Conservation (phyloP, 2,888 invertebrate species). For the Cataglyphis rosenhaueri region DNA sequence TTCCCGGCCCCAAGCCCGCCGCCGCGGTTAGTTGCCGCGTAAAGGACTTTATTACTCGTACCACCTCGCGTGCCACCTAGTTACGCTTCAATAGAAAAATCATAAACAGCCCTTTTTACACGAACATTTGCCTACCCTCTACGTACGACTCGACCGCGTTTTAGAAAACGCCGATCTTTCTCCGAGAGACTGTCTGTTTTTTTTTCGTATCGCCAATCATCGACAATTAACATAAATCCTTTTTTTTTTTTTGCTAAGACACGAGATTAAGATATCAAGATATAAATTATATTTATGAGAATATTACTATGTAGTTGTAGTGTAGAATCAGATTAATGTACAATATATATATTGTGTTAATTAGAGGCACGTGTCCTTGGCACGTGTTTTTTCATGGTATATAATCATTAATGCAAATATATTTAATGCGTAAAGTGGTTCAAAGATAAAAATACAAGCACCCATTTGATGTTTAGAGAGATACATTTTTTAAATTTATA, state of each 20-base stretch:
- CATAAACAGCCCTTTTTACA: slow-evolving; percentile 77
- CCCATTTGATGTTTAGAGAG: neutral
- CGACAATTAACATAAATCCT: neutral
- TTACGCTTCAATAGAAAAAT: slow-evolving; percentile 83
- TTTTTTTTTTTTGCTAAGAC: neutral
- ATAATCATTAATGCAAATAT: neutral
- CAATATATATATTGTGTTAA: slow-evolving; percentile 14
- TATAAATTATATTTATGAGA: neutral
- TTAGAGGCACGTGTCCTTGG: neutral
- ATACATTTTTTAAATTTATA: slow-evolving; percentile 4
- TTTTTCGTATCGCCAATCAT: neutral
- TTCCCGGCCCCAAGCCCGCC: slow-evolving; percentile 57
- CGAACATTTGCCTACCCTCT: slow-evolving; percentile 26
- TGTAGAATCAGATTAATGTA: neutral
- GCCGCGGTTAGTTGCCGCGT: slow-evolving; percentile 82
- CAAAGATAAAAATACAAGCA: neutral
- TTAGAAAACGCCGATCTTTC: neutral
- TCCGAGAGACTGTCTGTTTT: neutral
- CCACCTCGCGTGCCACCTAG: slow-evolving; percentile 80
- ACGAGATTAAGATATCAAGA: neutral
- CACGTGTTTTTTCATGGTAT: neutral
- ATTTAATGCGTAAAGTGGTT: neutral
- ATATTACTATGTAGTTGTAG: neutral
- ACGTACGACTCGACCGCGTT: slow-evolving; percentile 25
- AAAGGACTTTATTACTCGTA: slow-evolving; percentile 83